These are phyloP conservation scores for Thripadectes ignobilis DNA, from an alignment of 2,797 vertebrate species.

Conservation along the genomic window DNA sequence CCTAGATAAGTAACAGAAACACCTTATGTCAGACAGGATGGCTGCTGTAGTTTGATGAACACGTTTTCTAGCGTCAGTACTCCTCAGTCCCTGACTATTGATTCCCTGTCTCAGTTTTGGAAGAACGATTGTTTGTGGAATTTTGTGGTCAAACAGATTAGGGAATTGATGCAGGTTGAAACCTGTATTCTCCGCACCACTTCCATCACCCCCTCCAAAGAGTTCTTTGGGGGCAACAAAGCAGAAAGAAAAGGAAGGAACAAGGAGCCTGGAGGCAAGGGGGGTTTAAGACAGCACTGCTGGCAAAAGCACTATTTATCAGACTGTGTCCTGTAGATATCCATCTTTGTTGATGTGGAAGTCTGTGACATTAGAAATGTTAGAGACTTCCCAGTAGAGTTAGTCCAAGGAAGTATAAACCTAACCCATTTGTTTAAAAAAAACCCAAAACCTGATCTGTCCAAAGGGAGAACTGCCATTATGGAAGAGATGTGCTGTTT, in stretches of 20 bases:
- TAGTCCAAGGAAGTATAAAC: neutral
- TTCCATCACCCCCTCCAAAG: neutral
- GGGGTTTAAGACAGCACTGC: neutral
- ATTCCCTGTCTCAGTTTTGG: neutral
- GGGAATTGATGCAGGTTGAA: neutral
- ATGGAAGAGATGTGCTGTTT: neutral
- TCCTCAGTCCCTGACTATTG: neutral
- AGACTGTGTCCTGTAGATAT: neutral
- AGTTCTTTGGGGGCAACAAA: neutral
- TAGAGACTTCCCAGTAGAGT: neutral
- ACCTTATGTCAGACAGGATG: neutral
- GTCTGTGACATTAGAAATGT: neutral
- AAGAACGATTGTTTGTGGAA: neutral
- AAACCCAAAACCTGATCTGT: rapidly evolving
- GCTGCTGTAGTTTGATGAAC: neutral
- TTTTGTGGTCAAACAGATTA: neutral
- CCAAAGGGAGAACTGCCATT: neutral
- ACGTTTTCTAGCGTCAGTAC: neutral
- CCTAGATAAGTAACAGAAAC: neutral
- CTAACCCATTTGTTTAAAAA: neutral
- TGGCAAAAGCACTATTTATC: neutral
- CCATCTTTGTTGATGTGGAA: neutral
- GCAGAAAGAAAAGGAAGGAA: neutral
- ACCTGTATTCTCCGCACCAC: neutral
- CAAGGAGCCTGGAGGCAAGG: neutral